phyloP scores from a whole-genome alignment of 2,888 invertebrate species.

The Mantis religiosa region DNA sequence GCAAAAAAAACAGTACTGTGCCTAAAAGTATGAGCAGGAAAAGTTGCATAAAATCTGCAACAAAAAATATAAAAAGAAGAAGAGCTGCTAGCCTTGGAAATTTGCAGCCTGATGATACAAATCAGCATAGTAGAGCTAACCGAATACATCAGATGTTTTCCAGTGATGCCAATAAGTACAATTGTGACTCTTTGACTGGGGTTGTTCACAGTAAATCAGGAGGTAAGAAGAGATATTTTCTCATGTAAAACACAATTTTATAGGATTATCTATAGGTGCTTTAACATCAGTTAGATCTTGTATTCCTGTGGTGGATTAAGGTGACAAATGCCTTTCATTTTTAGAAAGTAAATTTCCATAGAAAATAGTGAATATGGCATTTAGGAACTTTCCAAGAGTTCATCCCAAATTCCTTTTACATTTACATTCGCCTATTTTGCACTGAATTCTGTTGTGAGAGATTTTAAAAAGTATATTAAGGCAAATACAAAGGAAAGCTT shows the following conservation, averaged over 20 bases:
- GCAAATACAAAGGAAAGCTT: too few species aligned
- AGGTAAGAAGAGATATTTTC: slow-evolving; percentile 41
- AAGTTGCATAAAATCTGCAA: slow-evolving; percentile 19
- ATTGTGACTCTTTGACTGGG: slow-evolving; percentile 45
- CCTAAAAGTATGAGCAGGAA: slow-evolving; percentile 19
- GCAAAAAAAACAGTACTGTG: background rate
- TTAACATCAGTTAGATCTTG: too few species aligned
- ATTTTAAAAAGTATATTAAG: too few species aligned
- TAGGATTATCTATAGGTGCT: background rate
- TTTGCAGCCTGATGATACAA: slow-evolving; percentile 34
- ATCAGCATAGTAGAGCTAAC: slow-evolving; percentile 37
- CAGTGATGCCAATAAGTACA: slow-evolving; percentile 29
- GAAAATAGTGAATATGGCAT: too few species aligned
- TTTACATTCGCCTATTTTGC: too few species aligned
- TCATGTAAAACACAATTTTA: background rate
- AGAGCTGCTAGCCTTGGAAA: slow-evolving; percentile 32
- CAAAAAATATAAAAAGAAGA: slow-evolving; percentile 26
- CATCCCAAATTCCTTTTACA: too few species aligned
- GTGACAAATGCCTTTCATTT: too few species aligned
- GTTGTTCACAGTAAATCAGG: slow-evolving; percentile 47
- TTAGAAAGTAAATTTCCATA: too few species aligned
- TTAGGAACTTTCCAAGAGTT: too few species aligned
- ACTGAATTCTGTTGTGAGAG: too few species aligned
- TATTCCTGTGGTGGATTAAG: too few species aligned
- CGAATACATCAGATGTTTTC: slow-evolving; percentile 39